Evolutionary conservation across 2,888 invertebrate genomes (phyloP).

Genomic region (Drosophila quinaria): DNA sequence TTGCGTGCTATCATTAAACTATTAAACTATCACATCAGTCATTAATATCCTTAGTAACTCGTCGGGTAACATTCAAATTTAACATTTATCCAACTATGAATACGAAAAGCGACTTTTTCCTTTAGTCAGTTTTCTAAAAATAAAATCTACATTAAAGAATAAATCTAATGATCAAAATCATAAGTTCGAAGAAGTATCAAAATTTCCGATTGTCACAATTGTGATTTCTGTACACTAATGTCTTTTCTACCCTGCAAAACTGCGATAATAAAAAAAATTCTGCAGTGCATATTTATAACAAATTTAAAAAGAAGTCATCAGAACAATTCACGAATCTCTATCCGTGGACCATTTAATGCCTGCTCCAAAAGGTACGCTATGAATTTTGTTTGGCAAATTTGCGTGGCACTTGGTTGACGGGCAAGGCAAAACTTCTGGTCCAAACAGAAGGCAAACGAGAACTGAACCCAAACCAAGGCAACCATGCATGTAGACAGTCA

Average conservation of each 20-base stretch:
- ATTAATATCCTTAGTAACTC: too few relatives aligned
- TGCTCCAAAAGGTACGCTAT: slow-evolving; percentile 5
- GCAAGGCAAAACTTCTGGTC: slow-evolving; percentile 5
- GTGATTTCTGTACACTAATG: too few relatives aligned
- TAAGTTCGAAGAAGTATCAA: too few relatives aligned
- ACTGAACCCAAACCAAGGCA: not conserved
- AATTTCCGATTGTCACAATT: too few relatives aligned
- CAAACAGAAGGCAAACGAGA: not conserved
- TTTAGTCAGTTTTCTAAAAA: too few relatives aligned
- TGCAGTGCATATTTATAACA: not conserved
- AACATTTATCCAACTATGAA: too few relatives aligned
- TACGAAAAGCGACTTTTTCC: too few relatives aligned
- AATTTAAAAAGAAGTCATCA: not conserved
- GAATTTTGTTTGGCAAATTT: slow-evolving; percentile 38
- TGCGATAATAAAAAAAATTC: not conserved
- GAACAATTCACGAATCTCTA: not conserved
- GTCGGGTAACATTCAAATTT: not conserved
- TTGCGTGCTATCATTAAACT: too few relatives aligned
- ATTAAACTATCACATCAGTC: too few relatives aligned
- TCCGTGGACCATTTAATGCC: slow-evolving; percentile 19
- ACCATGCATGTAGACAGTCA: slow-evolving; percentile 31
- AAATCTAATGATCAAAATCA: too few relatives aligned
- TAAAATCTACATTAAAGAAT: too few relatives aligned
- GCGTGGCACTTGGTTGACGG: slow-evolving; percentile 8
- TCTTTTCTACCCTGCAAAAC: not conserved